Base-by-base conservation (phyloP, 37 sponge, comb jelly and placozoan genomes). In the Amphimedon queenslandica region DNA sequence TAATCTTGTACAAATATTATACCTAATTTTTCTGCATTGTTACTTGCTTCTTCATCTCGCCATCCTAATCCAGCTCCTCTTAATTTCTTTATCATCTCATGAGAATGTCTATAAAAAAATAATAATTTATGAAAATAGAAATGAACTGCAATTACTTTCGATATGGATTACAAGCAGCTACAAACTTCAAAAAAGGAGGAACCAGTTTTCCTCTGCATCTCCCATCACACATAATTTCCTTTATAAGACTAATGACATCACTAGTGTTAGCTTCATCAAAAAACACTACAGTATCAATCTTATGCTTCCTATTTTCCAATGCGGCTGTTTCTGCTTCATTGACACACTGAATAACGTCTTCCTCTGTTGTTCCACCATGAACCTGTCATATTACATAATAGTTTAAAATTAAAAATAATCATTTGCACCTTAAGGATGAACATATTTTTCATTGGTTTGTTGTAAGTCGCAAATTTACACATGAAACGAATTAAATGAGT, bases 211-310 rank as follows among this genome's bases (percentile, higher is more conserved):
- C 92, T 25, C 78, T 58, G 27, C 83, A 40, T 41, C 87, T 71
- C 57, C 77, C 72, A 51, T 92, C 86, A 87, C 92, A 92, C 92
- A 92, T 92, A 37, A 92, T 32, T 82, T 97, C 98, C 40, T 94
- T 97, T 55, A 97, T 97, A 67, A 98, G 82, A 35, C 90, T 94
- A 71, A 96, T 74, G 31, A 86, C 89, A 55, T 91, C 93, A 47
- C 90, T 98, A 20, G 99, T 93, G 78, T 83, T 92, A 21, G 93
- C 93, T 79, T 92, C 93, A 80, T 92, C 93, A 80, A 92, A 92
- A 76, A 92, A 92, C 24, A 92, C 55, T 5, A 92, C 77, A 6
- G 88, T 92, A 35, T 87, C 68, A 66, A 85, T 34, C 29, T 28
- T 4, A 37, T 40, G 70, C 43, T n/a, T 8, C 53, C 4, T 38